Percentiles rank a stretch among this genome's conserved stretches.
phyloP scores from a whole-genome alignment of 2,113 vertebrate genomes.

The Circaetus cinerascens region DNA sequence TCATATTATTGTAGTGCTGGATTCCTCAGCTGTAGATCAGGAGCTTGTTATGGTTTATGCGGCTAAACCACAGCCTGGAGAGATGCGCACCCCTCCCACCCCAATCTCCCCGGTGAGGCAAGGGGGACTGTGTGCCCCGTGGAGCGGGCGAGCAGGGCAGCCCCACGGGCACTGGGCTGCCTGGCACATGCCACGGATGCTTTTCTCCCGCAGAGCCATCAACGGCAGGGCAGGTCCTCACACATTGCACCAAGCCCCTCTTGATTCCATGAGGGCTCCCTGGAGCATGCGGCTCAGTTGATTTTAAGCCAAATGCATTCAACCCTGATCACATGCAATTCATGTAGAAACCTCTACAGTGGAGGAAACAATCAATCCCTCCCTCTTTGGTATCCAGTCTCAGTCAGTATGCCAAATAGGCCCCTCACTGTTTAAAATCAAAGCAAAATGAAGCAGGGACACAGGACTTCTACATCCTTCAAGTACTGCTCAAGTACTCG shows the following conservation, averaged over 20 bases:
- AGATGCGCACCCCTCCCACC: not conserved
- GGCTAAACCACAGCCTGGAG: not conserved
- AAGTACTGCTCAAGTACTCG: not conserved
- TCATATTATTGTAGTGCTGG: not conserved
- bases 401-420: rapidly evolving
- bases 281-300: rapidly evolving
- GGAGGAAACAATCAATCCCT: not conserved
- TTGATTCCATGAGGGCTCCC: not conserved
- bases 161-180: not conserved
- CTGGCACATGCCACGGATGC: rapidly evolving
- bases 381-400: not conserved
- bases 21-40: not conserved
- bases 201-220: not conserved
- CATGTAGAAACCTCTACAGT: rapidly evolving
- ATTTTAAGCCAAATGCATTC: not conserved
- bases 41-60: not conserved
- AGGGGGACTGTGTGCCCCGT: not conserved
- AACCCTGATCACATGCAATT: rapidly evolving
- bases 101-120: not conserved
- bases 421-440: not conserved
- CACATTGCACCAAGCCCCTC: not conserved
- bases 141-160: rapidly evolving
- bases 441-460: not conserved
- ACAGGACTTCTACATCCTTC: not conserved
- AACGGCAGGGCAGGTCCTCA: not conserved